Base-by-base conservation (phyloP, 2,888 invertebrate species). In the Teleiodes luculella region DNA sequence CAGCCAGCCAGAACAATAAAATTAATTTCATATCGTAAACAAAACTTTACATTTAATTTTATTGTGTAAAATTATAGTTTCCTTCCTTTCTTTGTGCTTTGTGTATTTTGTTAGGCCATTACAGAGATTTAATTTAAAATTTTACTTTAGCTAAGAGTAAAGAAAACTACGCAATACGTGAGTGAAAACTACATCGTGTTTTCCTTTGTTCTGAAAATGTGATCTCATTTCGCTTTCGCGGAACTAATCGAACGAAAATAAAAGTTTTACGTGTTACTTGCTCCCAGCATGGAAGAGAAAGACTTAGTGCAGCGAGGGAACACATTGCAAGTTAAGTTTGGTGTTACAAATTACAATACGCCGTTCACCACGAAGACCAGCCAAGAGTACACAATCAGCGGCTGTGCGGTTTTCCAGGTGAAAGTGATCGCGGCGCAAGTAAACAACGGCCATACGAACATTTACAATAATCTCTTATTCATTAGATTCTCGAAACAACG, bases 391-490 rank as follows among this genome's bases (percentile, higher is more conserved):
- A 54, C 68, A 3, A 74, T 78, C 54, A 68, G 60, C 50, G 68
- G 70, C 10, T 57, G 63, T 0, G 71, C 67, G 2, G 54, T 67
- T 18, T 72, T 78, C 62, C 73, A 72, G 53, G 60, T 70, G 24
- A 66, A 63, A 28, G 63, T 72, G 2, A 70, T 74, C 5, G 67
- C 71, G 13, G 68, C 69, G 11, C 66, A 67, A 45, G 64, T 66
- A 5, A 65, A 69, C 57, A 71, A 70, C 51, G 70, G 68, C 2
- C 68, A 67, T 52, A 68, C 62, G 1, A 72, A 65, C 24, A 56
- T 66, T 0, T 74, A 70, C 60, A 71, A 72, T 54, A 76, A 74
- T 47, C 52, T 76, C 0, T 57, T 77, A 33, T 74, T 76, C 52
- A 57, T 76, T 2, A 66, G 57, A 36, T 78, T 78, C 58, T 54